Base-by-base conservation (phyloP, 2,797 vertebrate genomes). In the Nothura maculosa region DNA sequence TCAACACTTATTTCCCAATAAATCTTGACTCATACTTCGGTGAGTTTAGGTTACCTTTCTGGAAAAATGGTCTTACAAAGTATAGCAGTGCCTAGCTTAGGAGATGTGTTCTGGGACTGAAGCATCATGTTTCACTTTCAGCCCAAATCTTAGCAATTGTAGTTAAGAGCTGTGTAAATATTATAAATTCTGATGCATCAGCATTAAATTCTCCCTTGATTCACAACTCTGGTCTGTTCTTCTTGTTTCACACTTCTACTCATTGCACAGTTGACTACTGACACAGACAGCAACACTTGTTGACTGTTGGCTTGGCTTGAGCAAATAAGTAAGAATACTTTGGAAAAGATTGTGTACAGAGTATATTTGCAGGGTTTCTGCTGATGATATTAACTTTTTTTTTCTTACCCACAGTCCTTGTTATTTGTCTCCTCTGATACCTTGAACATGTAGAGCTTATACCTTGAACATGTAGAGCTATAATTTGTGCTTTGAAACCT, bases 171-270 rank as follows among this genome's bases (percentile, higher is more conserved):
- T 9, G 27, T 52, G 50, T 52, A 52, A 52, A 52, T 52, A 52
- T 8, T 52, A 21, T 47, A 47, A 52, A 14, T 28, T 16, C 27
- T 28, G 27, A 22, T 16, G 14, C 50, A 28, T 16, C 50, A 52
- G 27, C 27, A 28, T 52, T 52, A 52, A 52, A 52, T 28, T 28
- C 27, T 28, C 50, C 7, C 27, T 52, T 27, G 62, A 5, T 67
- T 74, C 67, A 25, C 25, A 69, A 16, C 58, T 22, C 38, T 50
- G 50, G 13, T 25, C 9, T 25, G 12, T 32, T 73, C 42, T 30
- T 12, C 50, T 22, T 7, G 10, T 67, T 74, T 16, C 32, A 14
- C 24, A 28, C 7, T 4, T 0, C 0, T 25, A 28, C 28, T 66
- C 13, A 15, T 11, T 58, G 34, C 66, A 38, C 38, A 38, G 38